phyloP scores from a whole-genome alignment of 2,888 invertebrate species.

The Abrostola tripartita region DNA sequence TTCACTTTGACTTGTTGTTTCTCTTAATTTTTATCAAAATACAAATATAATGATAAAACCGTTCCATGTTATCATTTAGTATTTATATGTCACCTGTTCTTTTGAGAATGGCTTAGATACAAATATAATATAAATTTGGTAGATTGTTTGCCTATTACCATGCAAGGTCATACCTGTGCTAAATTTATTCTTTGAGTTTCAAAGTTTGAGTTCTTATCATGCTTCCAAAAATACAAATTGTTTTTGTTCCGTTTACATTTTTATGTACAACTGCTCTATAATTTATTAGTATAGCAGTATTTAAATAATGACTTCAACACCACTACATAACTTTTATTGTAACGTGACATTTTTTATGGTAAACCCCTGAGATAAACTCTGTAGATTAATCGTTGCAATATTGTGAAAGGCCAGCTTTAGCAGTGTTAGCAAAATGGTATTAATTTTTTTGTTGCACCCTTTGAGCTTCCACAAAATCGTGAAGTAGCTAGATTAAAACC shows the following conservation, averaged over 20 bases:
- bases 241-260: no score
- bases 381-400: no score
- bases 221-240: neutral
- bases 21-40: conserved; percentile 31
- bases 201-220: neutral
- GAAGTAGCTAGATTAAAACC: conserved; percentile 47
- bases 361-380: no score
- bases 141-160: neutral
- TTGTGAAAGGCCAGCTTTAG: no score
- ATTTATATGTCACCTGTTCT: conserved; percentile 2
- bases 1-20: conserved; percentile 27
- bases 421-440: neutral
- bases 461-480: conserved; percentile 3
- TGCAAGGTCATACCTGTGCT: conserved; percentile 10
- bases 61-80: conserved; percentile 18
- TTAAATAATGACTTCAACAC: no score
- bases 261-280: no score
- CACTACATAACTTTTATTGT: no score
- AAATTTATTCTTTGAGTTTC: neutral
- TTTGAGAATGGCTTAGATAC: conserved; percentile 4
- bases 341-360: no score
- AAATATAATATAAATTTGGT: conserved; percentile 3
- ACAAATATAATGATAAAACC: conserved; percentile 32
- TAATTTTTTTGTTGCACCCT: conserved; percentile 5
- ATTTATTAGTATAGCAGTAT: no score